Evolutionary conservation across 2,888 invertebrate genomes (phyloP).

Genomic region (Lucinisca nassula): DNA sequence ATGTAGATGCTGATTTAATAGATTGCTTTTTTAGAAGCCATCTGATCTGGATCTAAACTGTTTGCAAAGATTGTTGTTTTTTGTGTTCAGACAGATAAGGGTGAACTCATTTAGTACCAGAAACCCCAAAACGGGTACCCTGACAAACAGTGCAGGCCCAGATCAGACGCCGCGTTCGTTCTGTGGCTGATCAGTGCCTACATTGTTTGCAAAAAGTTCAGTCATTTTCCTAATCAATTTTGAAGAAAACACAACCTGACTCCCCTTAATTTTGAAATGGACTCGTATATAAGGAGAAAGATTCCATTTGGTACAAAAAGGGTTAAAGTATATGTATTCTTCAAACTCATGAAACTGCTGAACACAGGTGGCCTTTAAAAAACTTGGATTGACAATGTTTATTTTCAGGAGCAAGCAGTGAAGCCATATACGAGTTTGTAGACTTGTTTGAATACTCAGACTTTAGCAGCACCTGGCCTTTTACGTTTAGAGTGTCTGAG

Average conservation of each 20-base stretch:
- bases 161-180: no score
- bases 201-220: no score
- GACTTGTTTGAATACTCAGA: conserved; percentile 44
- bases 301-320: not conserved
- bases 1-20: no score
- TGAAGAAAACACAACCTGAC: not conserved
- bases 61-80: no score
- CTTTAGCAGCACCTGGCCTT: conserved; percentile 49
- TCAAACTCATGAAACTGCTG: not conserved
- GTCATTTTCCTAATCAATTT: not conserved
- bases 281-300: not conserved
- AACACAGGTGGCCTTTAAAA: not conserved
- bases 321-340: not conserved
- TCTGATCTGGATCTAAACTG: no score
- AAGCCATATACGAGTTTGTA: not conserved
- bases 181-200: no score
- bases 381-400: not conserved
- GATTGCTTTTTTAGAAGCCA: no score
- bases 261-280: not conserved
- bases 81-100: no score
- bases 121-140: no score
- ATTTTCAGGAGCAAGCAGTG: not conserved
- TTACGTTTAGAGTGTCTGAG: conserved; percentile 55
- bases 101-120: no score
- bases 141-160: no score